These are phyloP conservation scores for Campoletis raptor DNA, from an alignment of 2,888 invertebrate genomes.

Conservation along the genomic window DNA sequence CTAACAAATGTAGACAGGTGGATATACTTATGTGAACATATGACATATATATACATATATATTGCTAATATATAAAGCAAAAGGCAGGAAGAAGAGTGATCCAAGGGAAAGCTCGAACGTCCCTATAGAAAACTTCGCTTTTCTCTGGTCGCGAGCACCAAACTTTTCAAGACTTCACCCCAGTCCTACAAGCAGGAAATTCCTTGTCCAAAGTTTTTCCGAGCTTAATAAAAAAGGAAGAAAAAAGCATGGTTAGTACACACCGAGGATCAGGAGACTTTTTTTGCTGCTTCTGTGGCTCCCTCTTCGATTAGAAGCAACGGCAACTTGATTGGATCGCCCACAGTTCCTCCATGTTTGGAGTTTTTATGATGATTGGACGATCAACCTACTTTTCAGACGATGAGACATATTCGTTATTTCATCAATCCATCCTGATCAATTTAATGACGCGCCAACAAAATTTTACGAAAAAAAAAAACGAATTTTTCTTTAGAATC, in stretches of 20 bases:
- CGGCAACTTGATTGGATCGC: conserved; percentile 44
- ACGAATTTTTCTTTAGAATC: background rate
- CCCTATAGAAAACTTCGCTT: conserved; percentile 19
- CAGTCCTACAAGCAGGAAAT: conserved; percentile 28
- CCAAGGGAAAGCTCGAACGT: conserved; percentile 27
- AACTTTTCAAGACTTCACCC: conserved; percentile 45
- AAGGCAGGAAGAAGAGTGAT: conserved; percentile 37
- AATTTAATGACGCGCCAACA: conserved; percentile 1
- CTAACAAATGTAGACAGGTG: conserved; percentile 62
- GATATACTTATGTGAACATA: background rate
- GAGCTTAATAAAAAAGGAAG: conserved; percentile 3
- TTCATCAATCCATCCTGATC: background rate
- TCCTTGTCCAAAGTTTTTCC: conserved; percentile 39
- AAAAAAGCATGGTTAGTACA: conserved; percentile 8
- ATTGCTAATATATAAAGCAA: conserved; percentile 3
- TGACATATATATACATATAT: conserved; percentile 4
- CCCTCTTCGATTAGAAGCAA: conserved; percentile 44
- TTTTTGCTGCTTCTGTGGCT: conserved; percentile 17
- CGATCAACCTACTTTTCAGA: conserved; percentile 29
- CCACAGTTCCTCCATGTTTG: conserved; percentile 13
- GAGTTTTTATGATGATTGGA: conserved; percentile 36
- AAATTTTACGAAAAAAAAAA: conserved; percentile 2
- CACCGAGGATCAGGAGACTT: conserved; percentile 24
- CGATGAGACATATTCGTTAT: conserved; percentile 17
- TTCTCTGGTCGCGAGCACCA: conserved; percentile 27